Evolutionary conservation across 2,113 vertebrate genomes (phyloP).

Genomic region (Hippocampus mohnikei): DNA sequence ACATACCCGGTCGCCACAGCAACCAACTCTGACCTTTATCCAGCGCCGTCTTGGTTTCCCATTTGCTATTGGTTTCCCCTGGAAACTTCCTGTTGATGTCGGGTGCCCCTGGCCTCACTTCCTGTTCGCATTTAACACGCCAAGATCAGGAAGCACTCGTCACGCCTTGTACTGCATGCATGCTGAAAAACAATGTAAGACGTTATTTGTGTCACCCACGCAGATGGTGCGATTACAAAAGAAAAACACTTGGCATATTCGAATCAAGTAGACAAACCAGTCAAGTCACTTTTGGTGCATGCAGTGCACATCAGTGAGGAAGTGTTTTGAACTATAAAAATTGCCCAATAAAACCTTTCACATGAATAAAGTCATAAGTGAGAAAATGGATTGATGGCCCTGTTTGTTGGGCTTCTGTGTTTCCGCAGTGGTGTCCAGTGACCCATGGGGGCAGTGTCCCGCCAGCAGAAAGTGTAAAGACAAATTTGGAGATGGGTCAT

Average conservation of each 20-base stretch:
- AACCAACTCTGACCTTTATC: slow-evolving; percentile 63
- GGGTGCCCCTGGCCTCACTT: slow-evolving; percentile 49
- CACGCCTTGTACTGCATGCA: slow-evolving; percentile 41
- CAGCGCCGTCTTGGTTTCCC: slow-evolving; percentile 71
- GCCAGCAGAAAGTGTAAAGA: slow-evolving; percentile 67
- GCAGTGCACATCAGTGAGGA: too few relatives aligned
- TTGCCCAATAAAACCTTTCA: too few relatives aligned
- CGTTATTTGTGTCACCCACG: background rate
- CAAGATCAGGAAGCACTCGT: slow-evolving; percentile 35
- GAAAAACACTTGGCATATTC: background rate
- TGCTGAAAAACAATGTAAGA: slow-evolving; percentile 49
- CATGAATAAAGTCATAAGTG: background rate
- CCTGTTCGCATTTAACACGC: slow-evolving; percentile 56
- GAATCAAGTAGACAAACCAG: too few relatives aligned
- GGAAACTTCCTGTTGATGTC: slow-evolving; percentile 78
- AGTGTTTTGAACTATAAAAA: too few relatives aligned
- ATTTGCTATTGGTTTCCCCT: slow-evolving; percentile 66
- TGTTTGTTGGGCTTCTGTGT: background rate
- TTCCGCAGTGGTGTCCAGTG: slow-evolving; percentile 59
- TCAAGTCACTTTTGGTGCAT: too few relatives aligned
- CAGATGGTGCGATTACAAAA: background rate
- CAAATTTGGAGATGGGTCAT: slow-evolving; percentile 77
- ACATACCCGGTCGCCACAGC: slow-evolving; percentile 51
- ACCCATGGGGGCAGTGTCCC: slow-evolving; percentile 78
- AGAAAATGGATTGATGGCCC: background rate